Base-by-base conservation (phyloP, 2,113 vertebrate species). In the Cyanistes caeruleus region DNA sequence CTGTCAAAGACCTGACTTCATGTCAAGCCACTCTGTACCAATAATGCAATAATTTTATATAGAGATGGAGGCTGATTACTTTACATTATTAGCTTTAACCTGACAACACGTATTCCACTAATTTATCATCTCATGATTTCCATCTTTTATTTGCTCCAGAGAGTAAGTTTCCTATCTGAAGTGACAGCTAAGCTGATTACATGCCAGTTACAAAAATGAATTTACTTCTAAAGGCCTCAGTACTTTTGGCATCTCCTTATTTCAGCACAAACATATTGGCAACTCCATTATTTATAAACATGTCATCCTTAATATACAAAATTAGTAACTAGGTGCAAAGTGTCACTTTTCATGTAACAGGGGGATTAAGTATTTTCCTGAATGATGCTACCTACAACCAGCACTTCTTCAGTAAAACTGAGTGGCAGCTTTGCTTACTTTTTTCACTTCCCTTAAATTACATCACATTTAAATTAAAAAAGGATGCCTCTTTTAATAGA, bases 141-240 rank as follows among this genome's bases (percentile, higher is more conserved):
- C 97, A 98, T 98, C 95, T 97, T 97, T 96, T 97, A 97, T 97
- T 98, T 98, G 97, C 97, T 97, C 97, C 78, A 97, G 96, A 97
- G 97, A 98, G 96, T 97, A 98, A 95, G 75, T 97, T 98, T 98
- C 92, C 97, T 93, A 96, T 97, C 93, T 96, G 88, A 97, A 96
- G 93, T 97, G 98, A 98, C 98, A 98, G 97, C 94, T 87, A 95
- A 97, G 96, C 93, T 98, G 98, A 98, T 98, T 98, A 98, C 98
- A 98, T 98, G 97, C 93, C 97, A 97, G 96, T 97, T 98, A 96
- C 95, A 98, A 98, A 98, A 98, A 98, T 97, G 97, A 98, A 98
- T 98, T 98, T 97, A 95, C 93, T 96, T 97, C 91, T 92, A 93
- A 70, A 97, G 96, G 90, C 96, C 95, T 94, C 91, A 95, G 84